Evolutionary conservation across 2,797 vertebrate species (phyloP).

Genomic region (Galago senegalensis): DNA sequence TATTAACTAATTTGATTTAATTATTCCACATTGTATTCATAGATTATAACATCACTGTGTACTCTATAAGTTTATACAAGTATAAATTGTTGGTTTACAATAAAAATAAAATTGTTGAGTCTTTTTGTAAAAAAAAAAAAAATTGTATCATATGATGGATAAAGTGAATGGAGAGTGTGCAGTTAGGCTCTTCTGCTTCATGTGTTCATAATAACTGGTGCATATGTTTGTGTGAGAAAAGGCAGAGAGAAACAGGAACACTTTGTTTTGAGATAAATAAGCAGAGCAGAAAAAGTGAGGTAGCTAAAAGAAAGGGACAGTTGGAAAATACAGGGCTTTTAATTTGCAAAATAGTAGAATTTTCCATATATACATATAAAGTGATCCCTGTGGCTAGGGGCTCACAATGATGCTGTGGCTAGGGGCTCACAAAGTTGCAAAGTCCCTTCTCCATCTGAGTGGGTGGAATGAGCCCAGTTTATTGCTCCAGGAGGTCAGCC

Average conservation of each 20-base stretch:
- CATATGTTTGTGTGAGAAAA: constrained; percentile 5
- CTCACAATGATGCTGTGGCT: neutral
- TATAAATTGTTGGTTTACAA: too few species aligned
- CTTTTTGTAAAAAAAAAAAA: too few species aligned
- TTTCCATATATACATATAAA: neutral
- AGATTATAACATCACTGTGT: too few species aligned
- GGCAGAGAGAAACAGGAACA: neutral
- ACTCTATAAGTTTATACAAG: too few species aligned
- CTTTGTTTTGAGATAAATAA: neutral
- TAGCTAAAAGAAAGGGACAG: neutral
- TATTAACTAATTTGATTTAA: too few species aligned
- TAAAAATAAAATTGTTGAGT: too few species aligned
- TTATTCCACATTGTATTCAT: too few species aligned
- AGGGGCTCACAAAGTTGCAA: neutral
- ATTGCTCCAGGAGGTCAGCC: neutral
- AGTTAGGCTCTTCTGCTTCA: neutral
- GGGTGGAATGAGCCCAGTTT: neutral
- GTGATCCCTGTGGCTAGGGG: neutral
- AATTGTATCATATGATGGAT: neutral
- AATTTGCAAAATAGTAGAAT: neutral
- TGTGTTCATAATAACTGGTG: neutral
- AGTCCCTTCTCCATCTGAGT: neutral
- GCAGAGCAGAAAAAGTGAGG: neutral
- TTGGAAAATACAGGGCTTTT: constrained; percentile 40
- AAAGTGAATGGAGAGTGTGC: neutral